These are phyloP conservation scores for Camponotus fellah DNA, from an alignment of 2,888 invertebrate genomes.

Conservation along the genomic window DNA sequence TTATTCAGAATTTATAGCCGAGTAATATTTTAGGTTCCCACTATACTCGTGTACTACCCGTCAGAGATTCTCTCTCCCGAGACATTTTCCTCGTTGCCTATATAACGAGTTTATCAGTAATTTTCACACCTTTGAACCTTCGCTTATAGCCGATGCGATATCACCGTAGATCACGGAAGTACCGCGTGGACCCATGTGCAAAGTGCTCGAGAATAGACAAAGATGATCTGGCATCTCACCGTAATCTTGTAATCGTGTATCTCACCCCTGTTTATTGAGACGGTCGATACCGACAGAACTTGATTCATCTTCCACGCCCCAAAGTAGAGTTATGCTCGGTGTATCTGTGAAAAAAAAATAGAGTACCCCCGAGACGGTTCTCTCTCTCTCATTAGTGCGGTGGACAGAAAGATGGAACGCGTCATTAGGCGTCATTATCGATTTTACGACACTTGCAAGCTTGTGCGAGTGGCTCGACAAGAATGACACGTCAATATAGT, in stretches of 20 bases:
- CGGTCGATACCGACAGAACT: constrained; percentile 45
- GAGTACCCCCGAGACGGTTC: background rate
- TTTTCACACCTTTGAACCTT: constrained; percentile 36
- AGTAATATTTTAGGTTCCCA: background rate
- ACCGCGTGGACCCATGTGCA: constrained; percentile 46
- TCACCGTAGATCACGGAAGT: constrained; percentile 48
- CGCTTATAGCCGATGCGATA: constrained; percentile 51
- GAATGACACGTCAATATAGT: constrained; percentile 12
- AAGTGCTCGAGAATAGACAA: constrained; percentile 54
- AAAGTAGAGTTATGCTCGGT: constrained; percentile 74
- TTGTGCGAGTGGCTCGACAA: background rate
- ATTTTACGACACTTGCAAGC: background rate
- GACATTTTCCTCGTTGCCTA: constrained; percentile 25
- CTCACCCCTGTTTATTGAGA: constrained; percentile 47
- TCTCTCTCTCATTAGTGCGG: constrained; percentile 39
- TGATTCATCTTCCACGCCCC: constrained; percentile 62
- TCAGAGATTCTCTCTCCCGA: constrained; percentile 5
- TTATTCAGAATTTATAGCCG: constrained; percentile 8
- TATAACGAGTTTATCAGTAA: constrained; percentile 44
- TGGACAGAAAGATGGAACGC: constrained; percentile 13
- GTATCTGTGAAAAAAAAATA: constrained; percentile 58
- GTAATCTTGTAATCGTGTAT: constrained; percentile 49
- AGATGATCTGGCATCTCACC: constrained; percentile 43
- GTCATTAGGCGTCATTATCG: constrained; percentile 24
- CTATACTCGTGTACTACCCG: background rate